Evolutionary conservation across 2,888 invertebrate species (phyloP).

Genomic region (Torymus texanus): DNA sequence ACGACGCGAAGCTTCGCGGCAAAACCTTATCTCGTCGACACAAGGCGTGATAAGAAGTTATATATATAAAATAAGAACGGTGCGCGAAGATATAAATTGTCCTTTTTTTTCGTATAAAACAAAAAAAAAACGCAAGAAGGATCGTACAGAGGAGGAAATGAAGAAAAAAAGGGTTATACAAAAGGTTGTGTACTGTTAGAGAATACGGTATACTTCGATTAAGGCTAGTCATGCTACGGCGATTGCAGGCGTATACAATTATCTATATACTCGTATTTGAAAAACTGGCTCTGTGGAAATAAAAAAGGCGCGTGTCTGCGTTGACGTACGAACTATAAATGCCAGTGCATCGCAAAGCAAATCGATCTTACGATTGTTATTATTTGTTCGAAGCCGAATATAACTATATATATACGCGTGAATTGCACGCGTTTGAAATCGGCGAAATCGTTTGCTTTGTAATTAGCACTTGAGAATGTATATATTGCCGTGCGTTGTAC

Average conservation of each 20-base stretch:
- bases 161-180: slow-evolving; percentile 20
- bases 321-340: neutral
- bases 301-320: slow-evolving; percentile 20
- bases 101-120: slow-evolving; percentile 8
- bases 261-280: slow-evolving; percentile 34
- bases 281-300: slow-evolving; percentile 48
- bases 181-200: slow-evolving; percentile 35
- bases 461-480: no score
- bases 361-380: neutral
- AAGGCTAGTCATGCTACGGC: slow-evolving; percentile 44
- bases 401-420: no score
- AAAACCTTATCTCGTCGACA: neutral
- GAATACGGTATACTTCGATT: slow-evolving; percentile 47
- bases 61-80: slow-evolving; percentile 6
- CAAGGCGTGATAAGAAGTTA: neutral
- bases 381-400: no score
- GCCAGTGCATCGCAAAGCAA: neutral
- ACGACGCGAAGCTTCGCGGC: slow-evolving; percentile 14
- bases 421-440: no score
- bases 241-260: slow-evolving; percentile 21
- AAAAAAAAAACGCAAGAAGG: neutral
- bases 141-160: neutral
- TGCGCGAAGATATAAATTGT: neutral
- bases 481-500: no score
- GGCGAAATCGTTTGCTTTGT: no score